Evolutionary conservation across 2,888 invertebrate genomes (phyloP).

Genomic region (Hesperia comma): DNA sequence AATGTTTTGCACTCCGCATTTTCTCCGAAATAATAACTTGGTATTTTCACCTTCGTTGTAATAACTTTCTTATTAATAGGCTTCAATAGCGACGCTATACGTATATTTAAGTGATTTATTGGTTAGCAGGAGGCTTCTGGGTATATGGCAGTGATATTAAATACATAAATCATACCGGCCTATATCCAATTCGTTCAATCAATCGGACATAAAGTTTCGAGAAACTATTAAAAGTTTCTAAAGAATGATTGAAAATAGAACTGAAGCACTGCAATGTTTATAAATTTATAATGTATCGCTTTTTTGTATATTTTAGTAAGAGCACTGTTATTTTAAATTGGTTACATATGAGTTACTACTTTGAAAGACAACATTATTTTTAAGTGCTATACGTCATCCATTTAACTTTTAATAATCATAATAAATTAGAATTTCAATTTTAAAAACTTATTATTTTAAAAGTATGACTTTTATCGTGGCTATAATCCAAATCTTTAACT

Average conservation of each 20-base stretch:
- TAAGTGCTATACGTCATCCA: no score
- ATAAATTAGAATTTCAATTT: no score
- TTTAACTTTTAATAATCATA: no score
- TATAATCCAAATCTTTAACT: no score
- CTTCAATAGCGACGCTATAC: neutral
- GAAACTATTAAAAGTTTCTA: conserved; percentile 5
- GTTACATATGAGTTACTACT: no score
- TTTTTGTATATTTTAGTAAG: no score
- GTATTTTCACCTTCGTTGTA: neutral
- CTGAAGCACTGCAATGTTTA: neutral
- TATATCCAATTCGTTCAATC: conserved; percentile 12
- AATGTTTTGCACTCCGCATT: neutral
- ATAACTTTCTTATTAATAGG: neutral
- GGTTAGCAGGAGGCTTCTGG: neutral
- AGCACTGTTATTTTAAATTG: no score
- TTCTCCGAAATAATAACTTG: neutral
- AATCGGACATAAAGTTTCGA: conserved; percentile 3
- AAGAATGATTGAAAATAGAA: conserved; percentile 2
- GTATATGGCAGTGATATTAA: conserved; percentile 15
- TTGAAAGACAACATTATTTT: no score
- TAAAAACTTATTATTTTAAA: no score
- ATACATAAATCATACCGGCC: conserved; percentile 11
- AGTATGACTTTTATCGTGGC: no score
- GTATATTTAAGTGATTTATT: conserved; percentile 4
- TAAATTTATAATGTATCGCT: no score